phyloP scores from a whole-genome alignment of 2,113 vertebrate species.

The Oncorhynchus kisutch region DNA sequence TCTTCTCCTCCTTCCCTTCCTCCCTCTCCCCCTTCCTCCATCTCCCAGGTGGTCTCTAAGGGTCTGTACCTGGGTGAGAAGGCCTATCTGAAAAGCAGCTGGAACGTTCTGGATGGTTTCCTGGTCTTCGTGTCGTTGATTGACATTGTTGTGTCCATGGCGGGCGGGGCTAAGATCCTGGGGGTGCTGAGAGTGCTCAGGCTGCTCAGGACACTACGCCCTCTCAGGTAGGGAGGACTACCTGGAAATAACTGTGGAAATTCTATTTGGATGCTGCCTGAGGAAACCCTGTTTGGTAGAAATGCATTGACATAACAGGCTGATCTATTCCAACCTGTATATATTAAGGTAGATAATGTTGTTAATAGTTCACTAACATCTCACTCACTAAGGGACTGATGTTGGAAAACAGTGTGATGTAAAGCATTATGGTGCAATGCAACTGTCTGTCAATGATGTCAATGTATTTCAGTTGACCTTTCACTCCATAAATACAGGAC shows the following conservation, averaged over 20 bases:
- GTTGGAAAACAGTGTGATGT: no score
- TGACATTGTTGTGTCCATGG: constrained; percentile 71
- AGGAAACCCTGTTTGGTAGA: no score
- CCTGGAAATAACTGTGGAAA: neutral
- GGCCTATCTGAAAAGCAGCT: constrained; percentile 69
- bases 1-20: neutral
- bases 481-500: no score
- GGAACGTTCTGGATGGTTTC: constrained; percentile 71
- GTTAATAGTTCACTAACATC: no score
- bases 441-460: no score
- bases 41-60: constrained; percentile 62
- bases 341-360: no score
- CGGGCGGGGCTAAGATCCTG: constrained; percentile 68
- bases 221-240: constrained; percentile 74
- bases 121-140: constrained; percentile 68
- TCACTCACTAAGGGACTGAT: no score
- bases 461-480: no score
- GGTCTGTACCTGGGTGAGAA: constrained; percentile 65
- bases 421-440: no score
- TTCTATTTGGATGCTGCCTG: neutral
- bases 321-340: no score
- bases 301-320: no score
- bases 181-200: constrained; percentile 68
- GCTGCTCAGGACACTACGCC: constrained; percentile 63
- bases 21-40: neutral